A percentile compares a stretch with the other conserved stretches of the same genome.
Evolutionary conservation across 2,888 invertebrate species (phyloP).

Genomic region (Stegana nigrithorax): DNA sequence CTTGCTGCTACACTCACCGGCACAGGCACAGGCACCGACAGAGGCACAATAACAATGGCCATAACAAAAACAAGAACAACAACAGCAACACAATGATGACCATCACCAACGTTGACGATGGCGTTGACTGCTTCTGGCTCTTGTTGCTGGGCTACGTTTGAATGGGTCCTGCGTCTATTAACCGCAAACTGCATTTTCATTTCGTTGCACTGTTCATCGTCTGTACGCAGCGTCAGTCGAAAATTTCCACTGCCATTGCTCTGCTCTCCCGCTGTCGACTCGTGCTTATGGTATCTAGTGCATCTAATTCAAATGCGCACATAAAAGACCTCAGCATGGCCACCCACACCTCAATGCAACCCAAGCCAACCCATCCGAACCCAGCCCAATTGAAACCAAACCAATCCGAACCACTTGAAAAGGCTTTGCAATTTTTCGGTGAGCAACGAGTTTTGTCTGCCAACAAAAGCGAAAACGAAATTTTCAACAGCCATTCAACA

Average conservation of each 20-base stretch:
- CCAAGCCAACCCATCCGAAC: neutral
- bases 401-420: neutral
- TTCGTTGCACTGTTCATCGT: slow-evolving; percentile 6
- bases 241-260: neutral
- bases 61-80: no score
- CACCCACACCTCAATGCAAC: neutral
- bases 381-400: neutral
- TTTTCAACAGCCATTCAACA: slow-evolving; percentile 25
- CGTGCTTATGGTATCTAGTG: neutral
- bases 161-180: neutral
- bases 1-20: no score
- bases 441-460: neutral
- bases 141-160: neutral
- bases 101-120: slow-evolving; percentile 2
- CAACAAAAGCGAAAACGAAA: slow-evolving; percentile 31
- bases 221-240: neutral
- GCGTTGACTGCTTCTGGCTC: neutral
- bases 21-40: no score
- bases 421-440: slow-evolving; percentile 4
- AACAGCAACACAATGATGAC: neutral
- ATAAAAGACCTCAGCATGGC: neutral
- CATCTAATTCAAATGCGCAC: slow-evolving; percentile 20
- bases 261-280: neutral
- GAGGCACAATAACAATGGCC: no score
- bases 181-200: slow-evolving; percentile 20